Evolutionary conservation across 2,888 invertebrate genomes (phyloP), one percentile per base, ranked within the genome.

Genomic region (Coenonympha arcania): DNA sequence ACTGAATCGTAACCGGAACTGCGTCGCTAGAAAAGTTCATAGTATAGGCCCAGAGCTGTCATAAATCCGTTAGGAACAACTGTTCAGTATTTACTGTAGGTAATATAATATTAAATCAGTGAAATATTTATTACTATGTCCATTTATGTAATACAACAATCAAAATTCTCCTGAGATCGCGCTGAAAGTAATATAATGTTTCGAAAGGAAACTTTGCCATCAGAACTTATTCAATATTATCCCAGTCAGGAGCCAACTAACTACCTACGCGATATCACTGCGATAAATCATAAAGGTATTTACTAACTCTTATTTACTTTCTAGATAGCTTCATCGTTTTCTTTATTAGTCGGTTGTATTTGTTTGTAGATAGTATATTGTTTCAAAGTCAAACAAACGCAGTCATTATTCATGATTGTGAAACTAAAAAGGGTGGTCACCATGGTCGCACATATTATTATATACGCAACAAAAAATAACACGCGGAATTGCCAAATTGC

Each of bases 181-280:
- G 64, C 71, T 64, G 56, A 66, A 79, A 79, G 74, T 76, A 79
- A 84, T 84, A 82, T 81, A 79, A 83, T 84, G 81, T 80, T 83
- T 75, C 74, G 68, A 63, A 66, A 62, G 66, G 69, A 72, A 84
- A 84, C 75, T 84, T 83, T 68, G 56, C 63, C 76, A 81, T 76
- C 69, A 58, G 69, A 85, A 85, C 83, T 84, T 84, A 79, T 83
- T 81, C 79, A 84, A 84, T 85, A 84, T 82, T 78, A 80, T 60
- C 61, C 55, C 64, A 63, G 63, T 60, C 65, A 62, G 62, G 64
- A 62, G 64, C 65, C 61, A 55, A 63, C 65, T 53, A 58, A 63
- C 65, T 53, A 58, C 57, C 58, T 54, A 59, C 64, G 58, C 60
- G 59, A 62, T 69, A 69, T 68, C 69, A 65, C 63, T 60, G 58